These are phyloP conservation scores for Marronus borbonicus DNA, from an alignment of 2,888 invertebrate genomes.

Conservation along the genomic window DNA sequence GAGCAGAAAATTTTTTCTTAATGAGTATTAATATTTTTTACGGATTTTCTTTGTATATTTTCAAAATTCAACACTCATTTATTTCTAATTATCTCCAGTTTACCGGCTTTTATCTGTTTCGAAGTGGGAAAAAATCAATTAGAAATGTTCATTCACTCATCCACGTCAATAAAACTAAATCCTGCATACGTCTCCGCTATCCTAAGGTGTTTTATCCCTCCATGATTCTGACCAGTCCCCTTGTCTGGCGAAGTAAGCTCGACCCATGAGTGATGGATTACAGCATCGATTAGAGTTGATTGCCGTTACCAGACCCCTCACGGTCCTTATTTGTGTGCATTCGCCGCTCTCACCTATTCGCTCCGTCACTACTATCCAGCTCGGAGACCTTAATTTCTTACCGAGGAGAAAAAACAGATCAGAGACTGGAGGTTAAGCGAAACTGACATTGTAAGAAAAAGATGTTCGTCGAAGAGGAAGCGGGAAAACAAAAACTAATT, in stretches of 20 bases:
- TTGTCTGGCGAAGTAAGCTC: conserved; percentile 42
- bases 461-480: background rate
- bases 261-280: conserved; percentile 68
- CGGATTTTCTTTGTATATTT: no score
- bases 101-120: background rate
- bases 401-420: conserved; percentile 39
- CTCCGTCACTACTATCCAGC: conserved; percentile 26
- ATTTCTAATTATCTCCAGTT: background rate
- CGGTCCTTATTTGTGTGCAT: conserved; percentile 35
- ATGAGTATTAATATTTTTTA: no score
- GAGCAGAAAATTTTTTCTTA: no score
- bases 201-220: conserved; percentile 49
- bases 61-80: no score
- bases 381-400: conserved; percentile 34
- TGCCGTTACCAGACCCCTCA: conserved; percentile 58
- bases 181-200: conserved; percentile 47
- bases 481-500: conserved; percentile 10
- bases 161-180: conserved; percentile 53
- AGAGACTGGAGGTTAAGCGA: conserved; percentile 26
- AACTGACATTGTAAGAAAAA: conserved; percentile 15
- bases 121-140: conserved; percentile 29
- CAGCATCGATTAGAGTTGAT: conserved; percentile 71
- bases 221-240: conserved; percentile 50
- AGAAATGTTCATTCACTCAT: conserved; percentile 41
- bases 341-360: conserved; percentile 34